Evolutionary conservation across 1,140 invertebrate species (phyloP), one percentile per base, ranked within the genome.

Genomic region (Plectrocnemia conspersa): DNA sequence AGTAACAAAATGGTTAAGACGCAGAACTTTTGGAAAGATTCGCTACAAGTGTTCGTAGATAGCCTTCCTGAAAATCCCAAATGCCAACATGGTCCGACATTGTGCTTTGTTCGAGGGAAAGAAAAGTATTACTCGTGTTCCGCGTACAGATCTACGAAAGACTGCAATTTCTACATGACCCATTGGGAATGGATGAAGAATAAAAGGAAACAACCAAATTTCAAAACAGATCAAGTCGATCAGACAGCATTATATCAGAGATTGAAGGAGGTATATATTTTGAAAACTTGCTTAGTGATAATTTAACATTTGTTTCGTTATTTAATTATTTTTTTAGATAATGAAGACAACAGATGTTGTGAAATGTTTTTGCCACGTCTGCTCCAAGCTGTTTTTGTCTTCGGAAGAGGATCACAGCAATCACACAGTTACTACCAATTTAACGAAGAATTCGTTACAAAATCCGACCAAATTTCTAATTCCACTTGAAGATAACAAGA

Each of bases 101-200:
- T 89, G 52, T 68, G 87, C 56, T 88, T 89, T 77, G 79, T 78
- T 22, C 65, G 61, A 0, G 65, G 76, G 55, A 68, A 75, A 23
- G 70, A 75, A 18, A 76, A 77, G 54, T 91, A 83, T 69, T 92
- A 79, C 70, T 81, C 83, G 0, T 93, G 91, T 68, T 83, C 91
- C 1, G 87, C 86, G 2, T 89, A 83, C 64, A 77, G 89, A 52
- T 82, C 89, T 63, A 68, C 78, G 57, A 89, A 88, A 65, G 69
- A 83, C 1, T 93, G 89, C 63, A 73, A 75, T 3, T 84, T 89
- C 66, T 82, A 79, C 58, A 68, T 82, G 11, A 74, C 79, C 36
- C 71, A 80, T 63, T 76, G 77, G 32, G 72, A 82, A 48, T 68
- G 73, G 64, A 29, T 71, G 24, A 70, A 69, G 32, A 77, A 78